Evolutionary conservation across 2,113 vertebrate genomes (phyloP), one percentile per base, ranked within the genome.

Genomic region (Ptilorrhoa leucosticta): DNA sequence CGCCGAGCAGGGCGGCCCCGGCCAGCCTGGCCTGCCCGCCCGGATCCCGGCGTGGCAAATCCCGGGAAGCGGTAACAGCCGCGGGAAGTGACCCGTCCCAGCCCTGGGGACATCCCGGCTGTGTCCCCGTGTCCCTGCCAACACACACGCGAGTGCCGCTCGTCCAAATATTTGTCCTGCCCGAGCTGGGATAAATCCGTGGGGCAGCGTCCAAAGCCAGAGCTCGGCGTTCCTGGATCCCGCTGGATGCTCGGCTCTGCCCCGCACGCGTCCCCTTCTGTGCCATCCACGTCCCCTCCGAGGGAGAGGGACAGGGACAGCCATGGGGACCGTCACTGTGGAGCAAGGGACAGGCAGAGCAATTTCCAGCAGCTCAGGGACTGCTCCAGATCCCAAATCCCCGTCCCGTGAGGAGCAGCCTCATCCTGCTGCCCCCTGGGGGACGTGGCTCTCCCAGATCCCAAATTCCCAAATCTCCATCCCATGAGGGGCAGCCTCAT

Each of bases 1-100:
- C 57, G 13, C 35, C 2, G 2, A 22, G 22, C 60, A 13, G 39
- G 3, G 11, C 0, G 0, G 20, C 14, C 45, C 21, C 9, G 4
- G 6, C 57, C 0, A 0, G 5, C 39, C n/a, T 2, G 0, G 33
- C 5, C 3, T 42, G 23, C 40, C 39, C 26, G 54, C 13, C 18
- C 0, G 0, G 15, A 17, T 9, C 28, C 72, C 8, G 1, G n/a
- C 2, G 3, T 3, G 20, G 4, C 2, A 4, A 56, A 37, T 22
- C 70, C 90, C 53, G 31, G 15, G 30, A 63, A 87, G 56, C 2
- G 16, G 48, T 58, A 48, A 65, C 57, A 50, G 20, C 2, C 13
- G 3, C 6, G 39, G 83, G 63, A 80, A 83, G 57, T 2, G 22
- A 15, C 48, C 30, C 5, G 15, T 28, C 15, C 42, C 22, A 39